Evolutionary conservation across 2,113 vertebrate genomes (phyloP).

Genomic region (Sinosuthora webbiana): DNA sequence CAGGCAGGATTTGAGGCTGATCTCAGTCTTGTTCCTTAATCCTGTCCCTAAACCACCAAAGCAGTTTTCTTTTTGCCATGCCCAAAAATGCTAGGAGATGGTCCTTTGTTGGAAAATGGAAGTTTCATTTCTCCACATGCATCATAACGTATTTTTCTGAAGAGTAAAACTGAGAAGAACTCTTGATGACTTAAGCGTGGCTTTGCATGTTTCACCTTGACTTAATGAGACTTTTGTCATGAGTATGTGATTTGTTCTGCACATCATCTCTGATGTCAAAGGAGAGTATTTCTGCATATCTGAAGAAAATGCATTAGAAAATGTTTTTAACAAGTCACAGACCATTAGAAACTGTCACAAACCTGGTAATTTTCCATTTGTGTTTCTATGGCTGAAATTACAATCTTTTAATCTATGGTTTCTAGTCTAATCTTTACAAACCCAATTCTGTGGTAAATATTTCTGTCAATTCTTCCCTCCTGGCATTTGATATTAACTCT

Average conservation of each 20-base stretch:
- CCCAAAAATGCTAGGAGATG: background rate
- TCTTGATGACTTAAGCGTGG: background rate
- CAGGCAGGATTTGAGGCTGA: background rate
- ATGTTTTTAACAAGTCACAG: background rate
- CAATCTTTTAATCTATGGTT: background rate
- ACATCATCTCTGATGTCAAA: background rate
- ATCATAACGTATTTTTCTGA: background rate
- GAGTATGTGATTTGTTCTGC: background rate
- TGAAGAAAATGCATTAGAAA: background rate
- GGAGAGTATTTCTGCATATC: background rate
- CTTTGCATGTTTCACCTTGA: background rate
- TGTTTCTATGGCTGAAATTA: background rate
- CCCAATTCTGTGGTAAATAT: background rate
- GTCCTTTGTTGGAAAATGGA: background rate
- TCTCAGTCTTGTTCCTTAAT: background rate
- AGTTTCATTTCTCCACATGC: background rate
- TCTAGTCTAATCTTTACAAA: background rate
- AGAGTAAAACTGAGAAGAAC: background rate
- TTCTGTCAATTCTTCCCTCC: background rate
- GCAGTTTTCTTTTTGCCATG: background rate
- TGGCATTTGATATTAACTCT: background rate
- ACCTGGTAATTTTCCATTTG: background rate
- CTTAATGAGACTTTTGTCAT: background rate
- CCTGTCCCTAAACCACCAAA: rapidly evolving
- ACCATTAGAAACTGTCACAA: background rate